Base-by-base conservation (phyloP, 2,888 invertebrate species). In the Cenopis cana region DNA sequence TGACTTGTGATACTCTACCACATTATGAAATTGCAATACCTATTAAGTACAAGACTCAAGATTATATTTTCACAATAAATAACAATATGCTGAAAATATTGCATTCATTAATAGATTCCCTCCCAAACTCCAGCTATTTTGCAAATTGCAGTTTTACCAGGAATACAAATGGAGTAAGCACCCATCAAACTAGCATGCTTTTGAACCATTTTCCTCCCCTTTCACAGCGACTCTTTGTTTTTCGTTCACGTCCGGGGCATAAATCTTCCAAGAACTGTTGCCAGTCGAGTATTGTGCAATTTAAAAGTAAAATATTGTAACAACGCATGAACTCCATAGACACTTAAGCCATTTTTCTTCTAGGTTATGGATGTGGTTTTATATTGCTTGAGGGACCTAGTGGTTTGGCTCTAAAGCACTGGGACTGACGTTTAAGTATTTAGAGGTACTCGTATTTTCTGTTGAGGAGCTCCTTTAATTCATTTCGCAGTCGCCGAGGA, bases 201-300 rank as follows among this genome's bases (percentile, higher is more conserved):
- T 49, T 33, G 11, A 24, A 36, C 52, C 36, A 14, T 29, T 50
- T 55, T 36, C 56, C 36, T 36, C n/a, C 24, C 33, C 36, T 17
- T 56, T 17, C 36, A 33, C 38, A 20, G 24, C 36, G 54, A 54
- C 52, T 64, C 62, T 64, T 64, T 64, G 54, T 64, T 74, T 68
- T 65, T 64, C 66, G 54, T 38, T 54, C 73, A 74, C 73, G 76
- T 74, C 64, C 56, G 24, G 65, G 46, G 46, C 72, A 76, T 76
- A 76, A 76, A 76, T 75, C 74, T 64, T 64, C 52, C 18, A 20
- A 54, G 64, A 64, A 52, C 64, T 64, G 64, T 64, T 54, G 64
- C 38, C 24, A 54, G 64, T 52, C 36, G 52, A 64, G 64, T 54
- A 36, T 24, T 52, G 36, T 20, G 20, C n/a, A n/a, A 38, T 36